phyloP scores from a whole-genome alignment of 2,888 invertebrate genomes.

The Salticus scenicus region DNA sequence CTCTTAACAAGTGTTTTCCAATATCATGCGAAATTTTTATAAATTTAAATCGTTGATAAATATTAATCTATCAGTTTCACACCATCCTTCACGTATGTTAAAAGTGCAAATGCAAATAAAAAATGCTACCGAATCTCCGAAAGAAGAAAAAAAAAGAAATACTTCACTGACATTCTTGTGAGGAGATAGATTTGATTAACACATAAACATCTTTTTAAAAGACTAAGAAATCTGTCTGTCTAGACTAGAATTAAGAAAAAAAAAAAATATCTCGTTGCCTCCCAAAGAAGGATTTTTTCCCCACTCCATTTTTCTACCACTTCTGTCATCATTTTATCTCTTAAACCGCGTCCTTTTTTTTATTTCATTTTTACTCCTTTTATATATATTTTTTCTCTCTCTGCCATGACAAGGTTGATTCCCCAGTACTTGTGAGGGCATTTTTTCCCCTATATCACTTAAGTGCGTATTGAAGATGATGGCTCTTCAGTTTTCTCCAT shows the following conservation, averaged over 20 bases:
- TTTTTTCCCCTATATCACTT: constrained; percentile 44
- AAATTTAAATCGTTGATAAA: too few relatives aligned
- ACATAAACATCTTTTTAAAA: constrained; percentile 57
- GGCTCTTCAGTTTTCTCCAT: constrained; percentile 52
- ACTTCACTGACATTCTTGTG: constrained; percentile 13
- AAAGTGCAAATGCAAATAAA: not conserved
- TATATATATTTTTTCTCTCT: not conserved
- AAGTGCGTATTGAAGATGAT: constrained; percentile 59
- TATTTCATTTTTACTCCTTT: constrained; percentile 37
- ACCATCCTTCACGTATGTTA: too few relatives aligned
- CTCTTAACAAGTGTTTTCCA: too few relatives aligned
- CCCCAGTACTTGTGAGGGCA: constrained; percentile 39
- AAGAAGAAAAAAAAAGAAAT: not conserved
- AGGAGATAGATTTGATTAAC: constrained; percentile 66
- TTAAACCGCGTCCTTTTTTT: constrained; percentile 62
- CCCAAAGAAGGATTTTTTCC: constrained; percentile 44
- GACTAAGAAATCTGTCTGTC: constrained; percentile 57
- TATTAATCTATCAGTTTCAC: too few relatives aligned
- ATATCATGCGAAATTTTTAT: too few relatives aligned
- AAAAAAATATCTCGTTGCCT: constrained; percentile 20
- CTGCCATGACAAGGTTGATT: constrained; percentile 49
- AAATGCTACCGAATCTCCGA: not conserved
- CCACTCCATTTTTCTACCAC: constrained; percentile 35
- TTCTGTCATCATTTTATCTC: constrained; percentile 68
- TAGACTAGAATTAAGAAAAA: not conserved